Evolutionary conservation across 2,113 vertebrate genomes (phyloP), one percentile per base, ranked within the genome.

Genomic region (Lamprotornis superbus): DNA sequence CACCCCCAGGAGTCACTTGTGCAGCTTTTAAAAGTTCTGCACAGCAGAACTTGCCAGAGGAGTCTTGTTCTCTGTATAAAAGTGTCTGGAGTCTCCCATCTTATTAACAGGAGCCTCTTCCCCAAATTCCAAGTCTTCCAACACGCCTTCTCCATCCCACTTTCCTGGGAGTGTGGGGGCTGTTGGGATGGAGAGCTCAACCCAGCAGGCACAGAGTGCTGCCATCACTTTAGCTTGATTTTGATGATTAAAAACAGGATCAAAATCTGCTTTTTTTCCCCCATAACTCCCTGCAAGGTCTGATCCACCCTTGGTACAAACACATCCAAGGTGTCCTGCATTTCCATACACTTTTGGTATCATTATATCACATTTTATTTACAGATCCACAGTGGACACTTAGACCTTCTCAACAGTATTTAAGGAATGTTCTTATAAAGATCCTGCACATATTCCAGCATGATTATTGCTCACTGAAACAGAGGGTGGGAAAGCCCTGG

Each of bases 91-190:
- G 15, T 37, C 28, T 82, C 49, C 59, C 19, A 20, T 17, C 23
- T 52, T 37, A 37, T 37, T 35, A 52, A 37, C 10, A 56, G 71
- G 10, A 89, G 2, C 7, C 13, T 80, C 55, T 74, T 83, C 42
- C 63, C 33, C 15, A 6, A 10, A 17, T 57, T 37, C 30, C 21
- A 12, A 17, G 7, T 25, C 10, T 49, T 61, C 67, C 31, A 33
- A 19, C 8, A 11, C 1, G 0, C 19, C 44, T 55, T 85, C 52
- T 82, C 47, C 69, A 27, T 15, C 60, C 76, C 15, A 1, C n/a
- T 46, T 57, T 25, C 30, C 31, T 0, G 0, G 55, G 18, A 30
- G 15, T 5, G 9, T 0, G 9, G 30, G 17, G 35, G 30, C 6
- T 21, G 35, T 9, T 30, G 71, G 77, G 63, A 33, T 27, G 39